Evolutionary conservation across 2,797 vertebrate genomes (phyloP), one percentile per base, ranked within the genome.

Genomic region (Percopsis omiscomaycus): DNA sequence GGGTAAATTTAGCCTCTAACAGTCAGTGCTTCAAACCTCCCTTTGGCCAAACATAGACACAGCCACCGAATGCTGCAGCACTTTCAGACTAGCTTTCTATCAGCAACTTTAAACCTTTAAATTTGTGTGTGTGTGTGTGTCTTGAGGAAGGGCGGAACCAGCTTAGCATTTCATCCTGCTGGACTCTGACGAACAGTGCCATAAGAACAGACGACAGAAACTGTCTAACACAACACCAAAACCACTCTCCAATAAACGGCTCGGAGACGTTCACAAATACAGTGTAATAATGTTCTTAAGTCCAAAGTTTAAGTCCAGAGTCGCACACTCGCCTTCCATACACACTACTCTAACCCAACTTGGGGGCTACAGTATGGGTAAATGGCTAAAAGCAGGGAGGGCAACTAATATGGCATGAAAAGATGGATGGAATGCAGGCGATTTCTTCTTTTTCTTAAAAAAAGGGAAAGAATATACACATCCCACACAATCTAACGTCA

Each of bases 401-500:
- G 75, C 69, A 63, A 66, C 66, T 73, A 77, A 70, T 77, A 78
- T 52, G 46, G 69, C 27, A 67, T 69, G 75, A 84, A 85, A 84
- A 79, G 67, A 83, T 84, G 82, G 86, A 91, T 89, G 91, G 92
- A 92, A 92, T 92, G 91, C 86, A 87, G 85, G 88, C 78, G 71
- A 82, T 88, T 90, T 85, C 76, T 68, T 80, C 68, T 64, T 44
- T 51, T 22, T 51, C 50, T 16, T 15, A 51, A 22, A 16, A 37
- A 37, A 37, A 37, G 16, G 16, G 14, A 51, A 51, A 63, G 68
- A 73, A 86, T 79, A 81, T 76, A 76, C 84, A 90, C 91, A 89
- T 88, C 88, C 91, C 88, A 89, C 83, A 83, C 87, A 92, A 85
- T 91, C 88, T 90, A 84, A 86, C 80, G 89, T 91, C 91, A 92